Evolutionary conservation across 2,888 invertebrate genomes (phyloP).

Genomic region (Podabrus alpinus): DNA sequence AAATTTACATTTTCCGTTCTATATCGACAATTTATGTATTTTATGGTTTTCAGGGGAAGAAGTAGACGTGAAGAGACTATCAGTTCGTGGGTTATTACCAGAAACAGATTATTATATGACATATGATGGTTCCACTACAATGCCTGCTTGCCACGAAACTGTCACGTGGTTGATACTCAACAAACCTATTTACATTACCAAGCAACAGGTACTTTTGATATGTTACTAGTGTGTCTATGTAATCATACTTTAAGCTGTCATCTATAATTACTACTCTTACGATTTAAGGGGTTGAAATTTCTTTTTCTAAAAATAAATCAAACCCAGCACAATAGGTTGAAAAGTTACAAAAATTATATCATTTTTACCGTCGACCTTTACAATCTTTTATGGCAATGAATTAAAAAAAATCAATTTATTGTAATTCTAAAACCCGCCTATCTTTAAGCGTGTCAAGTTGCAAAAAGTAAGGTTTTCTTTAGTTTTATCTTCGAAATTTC

Average conservation of each 20-base stretch:
- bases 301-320: constrained; percentile 5
- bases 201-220: constrained; percentile 78
- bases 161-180: constrained; percentile 98
- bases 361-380: neutral
- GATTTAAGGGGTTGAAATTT: constrained; percentile 4
- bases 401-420: neutral
- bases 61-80: constrained; percentile 82
- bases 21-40: neutral
- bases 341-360: neutral
- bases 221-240: constrained; percentile 25
- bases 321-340: neutral
- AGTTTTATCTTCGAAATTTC: neutral
- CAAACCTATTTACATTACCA: constrained; percentile 97
- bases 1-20: constrained; percentile 14
- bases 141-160: constrained; percentile 97
- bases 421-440: neutral
- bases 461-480: neutral
- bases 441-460: neutral
- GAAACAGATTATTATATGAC: constrained; percentile 97
- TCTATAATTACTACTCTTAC: constrained; percentile 29
- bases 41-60: constrained; percentile 69
- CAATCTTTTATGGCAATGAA: neutral
- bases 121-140: constrained; percentile 95
- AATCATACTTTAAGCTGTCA: constrained; percentile 32
- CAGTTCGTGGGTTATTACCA: constrained; percentile 86